phyloP scores from a whole-genome alignment of 2,797 vertebrate species.

The Micromesistius poutassou region DNA sequence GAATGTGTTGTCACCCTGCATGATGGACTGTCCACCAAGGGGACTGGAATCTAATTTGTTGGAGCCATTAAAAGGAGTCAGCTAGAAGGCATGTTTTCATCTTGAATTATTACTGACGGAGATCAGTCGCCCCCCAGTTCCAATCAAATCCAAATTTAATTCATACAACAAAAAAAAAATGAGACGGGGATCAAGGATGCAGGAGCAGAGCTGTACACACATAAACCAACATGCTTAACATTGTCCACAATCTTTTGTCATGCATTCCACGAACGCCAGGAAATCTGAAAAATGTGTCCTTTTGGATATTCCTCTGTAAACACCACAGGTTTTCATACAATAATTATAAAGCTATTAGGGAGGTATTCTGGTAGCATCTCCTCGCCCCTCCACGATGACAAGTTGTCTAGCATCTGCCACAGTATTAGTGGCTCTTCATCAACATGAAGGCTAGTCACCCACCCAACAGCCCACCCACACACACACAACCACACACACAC shows the following conservation, averaged over 20 bases:
- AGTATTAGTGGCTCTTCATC: conserved; percentile 72
- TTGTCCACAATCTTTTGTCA: conserved; percentile 27
- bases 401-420: conserved; percentile 77
- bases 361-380: conserved; percentile 71
- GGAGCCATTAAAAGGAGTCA: conserved; percentile 57
- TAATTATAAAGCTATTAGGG: conserved; percentile 74
- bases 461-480: conserved; percentile 37
- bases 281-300: conserved; percentile 28
- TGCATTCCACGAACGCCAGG: too few relatives aligned
- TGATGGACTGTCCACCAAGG: conserved; percentile 51
- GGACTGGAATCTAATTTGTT: conserved; percentile 63
- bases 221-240: conserved; percentile 44
- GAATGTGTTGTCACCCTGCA: conserved; percentile 48
- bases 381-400: conserved; percentile 78
- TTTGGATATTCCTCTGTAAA: conserved; percentile 31
- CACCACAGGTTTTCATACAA: conserved; percentile 40
- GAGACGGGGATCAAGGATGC: conserved; percentile 41
- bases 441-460: conserved; percentile 56
- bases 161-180: conserved; percentile 40
- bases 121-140: conserved; percentile 64
- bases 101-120: conserved; percentile 59
- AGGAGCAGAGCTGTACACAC: conserved; percentile 14
- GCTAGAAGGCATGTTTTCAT: conserved; percentile 64
- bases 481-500: conserved; percentile 22
- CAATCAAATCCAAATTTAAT: conserved; percentile 45